These are phyloP conservation scores for Campoplex nolae DNA, from an alignment of 2,888 invertebrate genomes.

Conservation along the genomic window DNA sequence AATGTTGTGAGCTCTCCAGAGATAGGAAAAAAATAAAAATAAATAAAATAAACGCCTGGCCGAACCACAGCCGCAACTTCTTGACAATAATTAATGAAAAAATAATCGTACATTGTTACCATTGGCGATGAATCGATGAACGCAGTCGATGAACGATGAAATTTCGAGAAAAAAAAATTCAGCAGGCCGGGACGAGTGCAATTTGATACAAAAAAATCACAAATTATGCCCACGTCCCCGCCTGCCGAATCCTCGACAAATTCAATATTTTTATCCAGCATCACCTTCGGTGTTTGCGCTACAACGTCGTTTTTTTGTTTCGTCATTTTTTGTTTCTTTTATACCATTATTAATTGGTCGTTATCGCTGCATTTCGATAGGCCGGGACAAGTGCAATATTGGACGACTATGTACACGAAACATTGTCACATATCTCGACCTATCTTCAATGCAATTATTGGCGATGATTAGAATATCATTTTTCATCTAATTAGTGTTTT, in stretches of 20 bases:
- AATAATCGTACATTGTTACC: slow-evolving; percentile 21
- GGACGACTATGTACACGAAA: slow-evolving; percentile 77
- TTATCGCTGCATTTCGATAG: slow-evolving; percentile 83
- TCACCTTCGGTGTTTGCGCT: slow-evolving; percentile 15
- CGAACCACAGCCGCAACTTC: too few relatives aligned
- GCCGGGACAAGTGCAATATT: slow-evolving; percentile 86
- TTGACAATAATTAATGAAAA: too few relatives aligned
- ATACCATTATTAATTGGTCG: slow-evolving; percentile 37
- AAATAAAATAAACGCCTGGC: too few relatives aligned
- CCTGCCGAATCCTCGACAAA: slow-evolving; percentile 80
- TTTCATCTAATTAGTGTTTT: not conserved
- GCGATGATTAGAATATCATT: not conserved
- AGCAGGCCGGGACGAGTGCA: slow-evolving; percentile 86
- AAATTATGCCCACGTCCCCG: slow-evolving; percentile 84
- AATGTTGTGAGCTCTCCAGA: too few relatives aligned
- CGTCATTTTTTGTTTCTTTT: too few relatives aligned
- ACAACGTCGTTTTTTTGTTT: not conserved
- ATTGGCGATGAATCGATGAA: not conserved
- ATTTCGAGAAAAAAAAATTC: slow-evolving; percentile 75
- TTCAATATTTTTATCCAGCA: slow-evolving; percentile 15
- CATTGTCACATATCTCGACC: slow-evolving; percentile 85
- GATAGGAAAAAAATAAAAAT: too few relatives aligned
- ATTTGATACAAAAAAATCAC: slow-evolving; percentile 81
- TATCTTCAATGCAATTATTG: slow-evolving; percentile 81
- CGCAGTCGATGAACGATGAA: slow-evolving; percentile 48